Evolutionary conservation across 2,113 vertebrate genomes (phyloP).

Genomic region (Benitochromis conjunctus): DNA sequence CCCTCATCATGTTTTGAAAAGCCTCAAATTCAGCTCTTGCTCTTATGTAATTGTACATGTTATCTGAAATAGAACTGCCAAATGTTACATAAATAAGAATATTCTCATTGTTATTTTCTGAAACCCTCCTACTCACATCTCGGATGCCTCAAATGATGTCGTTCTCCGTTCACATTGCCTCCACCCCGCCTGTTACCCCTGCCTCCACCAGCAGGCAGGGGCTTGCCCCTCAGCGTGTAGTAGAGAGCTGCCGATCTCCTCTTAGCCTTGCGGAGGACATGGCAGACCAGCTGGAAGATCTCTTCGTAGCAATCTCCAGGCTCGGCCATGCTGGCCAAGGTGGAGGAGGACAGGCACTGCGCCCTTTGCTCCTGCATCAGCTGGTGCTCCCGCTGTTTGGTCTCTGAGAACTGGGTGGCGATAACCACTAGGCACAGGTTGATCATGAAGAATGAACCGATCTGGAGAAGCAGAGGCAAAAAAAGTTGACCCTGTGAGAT

Average conservation of each 20-base stretch:
- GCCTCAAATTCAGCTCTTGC: neutral
- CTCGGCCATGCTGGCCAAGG: slow-evolving; percentile 91
- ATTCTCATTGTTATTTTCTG: neutral
- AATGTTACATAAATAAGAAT: neutral
- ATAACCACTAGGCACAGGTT: slow-evolving; percentile 99
- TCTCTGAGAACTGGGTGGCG: slow-evolving; percentile 97
- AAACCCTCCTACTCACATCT: slow-evolving; percentile 57
- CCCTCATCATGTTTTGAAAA: neutral
- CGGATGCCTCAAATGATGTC: slow-evolving; percentile 49
- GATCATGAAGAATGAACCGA: slow-evolving; percentile 88
- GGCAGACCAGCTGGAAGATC: slow-evolving; percentile 95
- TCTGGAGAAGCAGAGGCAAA: slow-evolving; percentile 60
- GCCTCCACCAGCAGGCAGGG: slow-evolving; percentile 66
- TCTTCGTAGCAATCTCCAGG: slow-evolving; percentile 97
- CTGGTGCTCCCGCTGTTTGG: slow-evolving; percentile 97
- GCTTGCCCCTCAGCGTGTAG: slow-evolving; percentile 82
- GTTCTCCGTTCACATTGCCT: slow-evolving; percentile 66
- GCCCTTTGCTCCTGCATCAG: slow-evolving; percentile 98
- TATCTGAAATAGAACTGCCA: neutral
- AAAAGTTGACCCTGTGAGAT: neutral
- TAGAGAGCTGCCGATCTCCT: slow-evolving; percentile 88
- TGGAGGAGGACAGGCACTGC: slow-evolving; percentile 93
- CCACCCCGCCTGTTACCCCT: slow-evolving; percentile 53
- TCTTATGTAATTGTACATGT: neutral
- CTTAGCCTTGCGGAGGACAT: slow-evolving; percentile 92